Conservation (phyloP, 2,113 vertebrate species). For the Triplophysa rosa region DNA sequence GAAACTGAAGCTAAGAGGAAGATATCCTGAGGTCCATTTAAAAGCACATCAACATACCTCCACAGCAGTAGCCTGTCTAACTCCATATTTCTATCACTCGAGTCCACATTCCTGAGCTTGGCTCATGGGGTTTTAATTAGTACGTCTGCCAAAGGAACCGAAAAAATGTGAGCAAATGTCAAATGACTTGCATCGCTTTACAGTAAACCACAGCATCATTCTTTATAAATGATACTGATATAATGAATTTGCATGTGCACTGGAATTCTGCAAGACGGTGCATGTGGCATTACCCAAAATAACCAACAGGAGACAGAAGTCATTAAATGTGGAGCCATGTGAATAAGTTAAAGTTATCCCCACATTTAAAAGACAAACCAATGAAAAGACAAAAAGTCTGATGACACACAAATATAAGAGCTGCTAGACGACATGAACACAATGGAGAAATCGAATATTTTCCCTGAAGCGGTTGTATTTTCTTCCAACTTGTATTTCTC, state of each 20-base stretch:
- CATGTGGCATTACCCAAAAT: slow-evolving; percentile 53
- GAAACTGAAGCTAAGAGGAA: slow-evolving; percentile 8
- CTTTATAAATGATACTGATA: background rate
- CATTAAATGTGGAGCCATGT: slow-evolving; percentile 54
- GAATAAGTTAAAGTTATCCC: slow-evolving; percentile 74
- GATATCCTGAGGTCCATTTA: slow-evolving; percentile 10
- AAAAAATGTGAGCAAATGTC: background rate
- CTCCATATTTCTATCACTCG: slow-evolving; percentile 45
- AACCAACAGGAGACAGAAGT: slow-evolving; percentile 44
- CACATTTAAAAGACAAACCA: slow-evolving; percentile 57
- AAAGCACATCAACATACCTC: background rate
- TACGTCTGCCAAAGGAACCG: background rate
- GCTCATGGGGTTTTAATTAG: background rate
- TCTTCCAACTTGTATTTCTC: slow-evolving; percentile 42
- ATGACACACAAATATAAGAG: slow-evolving; percentile 52
- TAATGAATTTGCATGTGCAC: background rate
- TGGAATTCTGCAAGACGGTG: slow-evolving; percentile 57
- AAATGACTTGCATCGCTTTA: background rate
- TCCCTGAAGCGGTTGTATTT: slow-evolving; percentile 74
- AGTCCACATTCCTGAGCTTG: slow-evolving; percentile 42
- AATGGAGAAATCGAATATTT: slow-evolving; percentile 57
- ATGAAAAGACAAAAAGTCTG: slow-evolving; percentile 43
- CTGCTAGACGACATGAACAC: slow-evolving; percentile 58
- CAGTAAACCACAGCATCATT: background rate
- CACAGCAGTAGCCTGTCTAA: slow-evolving; percentile 58